Base-by-base conservation (phyloP, 2,888 invertebrate genomes). In the Pycnomerus fuliginosus region DNA sequence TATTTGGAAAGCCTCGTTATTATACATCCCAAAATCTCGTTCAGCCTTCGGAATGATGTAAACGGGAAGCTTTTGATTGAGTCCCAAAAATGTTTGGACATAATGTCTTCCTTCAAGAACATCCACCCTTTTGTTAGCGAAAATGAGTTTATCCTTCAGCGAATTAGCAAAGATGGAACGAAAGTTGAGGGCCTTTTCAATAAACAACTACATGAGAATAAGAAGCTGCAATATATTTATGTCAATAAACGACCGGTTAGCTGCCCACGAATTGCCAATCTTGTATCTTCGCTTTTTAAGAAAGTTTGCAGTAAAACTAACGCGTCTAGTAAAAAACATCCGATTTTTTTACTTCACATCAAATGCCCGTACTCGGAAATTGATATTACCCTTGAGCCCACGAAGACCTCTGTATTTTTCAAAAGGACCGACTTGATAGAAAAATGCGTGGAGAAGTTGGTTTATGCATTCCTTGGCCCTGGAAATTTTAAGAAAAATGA, bases 21-120 rank as follows among this genome's bases (percentile, higher is more conserved):
- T 38, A 76, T 83, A 16, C 80, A 86, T 62, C 79, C 77, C 31
- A 68, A 76, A 36, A 76, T 83, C 55, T 85, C 87, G 5, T 76
- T 90, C 52, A 82, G 81, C 44, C 67, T 90, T 33, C 73, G 85
- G 53, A 83, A 89, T 67, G 84, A 88, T 59, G 8, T 20, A 8
- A 20, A 4, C 20, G 8, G 4, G 20, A 20, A 20, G 8, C 5
- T 20, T 4, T 4, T 20, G 20, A 5, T 20, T 4, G 5, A 20
- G 8, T 5, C 4, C 20, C 20, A 20, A 20, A 4, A 20, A 8
- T 20, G 20, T 20, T 4, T 5, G 8, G 20, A 20, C 20, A 8
- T 20, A 4, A 4, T 8, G 5, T 5, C 20, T 20, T 4, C 20
- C 8, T 8, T 20, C 5, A 8, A 5, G 5, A 20, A 20, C 4